Evolutionary conservation across 2,113 vertebrate species (phyloP).

Genomic region (Myrmophylax atrothorax): DNA sequence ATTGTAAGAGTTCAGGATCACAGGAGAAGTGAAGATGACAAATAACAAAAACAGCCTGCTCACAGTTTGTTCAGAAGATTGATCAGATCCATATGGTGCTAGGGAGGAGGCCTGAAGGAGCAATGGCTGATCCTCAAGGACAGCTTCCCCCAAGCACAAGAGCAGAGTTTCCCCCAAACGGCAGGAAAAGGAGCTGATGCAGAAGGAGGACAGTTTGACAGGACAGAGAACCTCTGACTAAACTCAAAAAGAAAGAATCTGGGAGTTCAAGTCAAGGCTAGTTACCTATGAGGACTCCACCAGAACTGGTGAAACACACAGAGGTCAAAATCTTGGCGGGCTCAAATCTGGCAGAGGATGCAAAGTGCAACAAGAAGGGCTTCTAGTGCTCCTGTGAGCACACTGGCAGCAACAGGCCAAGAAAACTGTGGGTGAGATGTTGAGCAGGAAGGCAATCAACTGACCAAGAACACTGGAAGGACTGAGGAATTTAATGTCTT

Average conservation of each 20-base stretch:
- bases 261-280: neutral
- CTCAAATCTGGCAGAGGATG: neutral
- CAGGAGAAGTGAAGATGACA: neutral
- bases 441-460: neutral
- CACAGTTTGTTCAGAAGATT: neutral
- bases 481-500: neutral
- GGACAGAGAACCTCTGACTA: neutral
- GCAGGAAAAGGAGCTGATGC: neutral
- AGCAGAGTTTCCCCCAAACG: neutral
- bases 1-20: neutral
- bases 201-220: neutral
- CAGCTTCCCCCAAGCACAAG: neutral
- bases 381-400: neutral
- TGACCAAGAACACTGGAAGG: neutral
- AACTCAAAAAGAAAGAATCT: neutral
- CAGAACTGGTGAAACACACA: neutral
- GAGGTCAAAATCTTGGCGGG: neutral
- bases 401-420: neutral
- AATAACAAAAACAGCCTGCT: neutral
- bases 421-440: rapidly evolving
- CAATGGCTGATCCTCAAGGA: neutral
- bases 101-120: neutral
- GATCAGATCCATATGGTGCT: neutral
- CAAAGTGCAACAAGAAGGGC: neutral
- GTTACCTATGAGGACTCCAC: neutral